These are phyloP conservation scores for Urophycis tenuis DNA, from an alignment of 2,797 vertebrate genomes.

Conservation along the genomic window DNA sequence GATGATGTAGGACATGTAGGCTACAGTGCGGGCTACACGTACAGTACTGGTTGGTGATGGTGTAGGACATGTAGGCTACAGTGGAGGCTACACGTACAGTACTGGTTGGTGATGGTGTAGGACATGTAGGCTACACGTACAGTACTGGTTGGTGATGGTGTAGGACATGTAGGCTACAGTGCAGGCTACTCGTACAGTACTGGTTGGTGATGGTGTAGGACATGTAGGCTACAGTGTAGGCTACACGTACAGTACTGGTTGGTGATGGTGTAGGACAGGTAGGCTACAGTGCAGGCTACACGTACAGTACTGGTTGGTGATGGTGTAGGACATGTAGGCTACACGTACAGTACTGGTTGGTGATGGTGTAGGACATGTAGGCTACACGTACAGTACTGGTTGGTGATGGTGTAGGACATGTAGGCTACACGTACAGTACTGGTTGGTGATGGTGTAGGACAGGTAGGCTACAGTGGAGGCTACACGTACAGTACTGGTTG, in stretches of 20 bases:
- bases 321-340: neutral
- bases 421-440: slow-evolving; percentile 24
- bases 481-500: slow-evolving; percentile 16
- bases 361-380: too few relatives aligned
- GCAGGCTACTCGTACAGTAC: slow-evolving; percentile 16
- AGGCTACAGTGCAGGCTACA: neutral
- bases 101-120: neutral
- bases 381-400: slow-evolving; percentile 17
- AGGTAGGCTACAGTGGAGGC: too few relatives aligned
- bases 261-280: neutral
- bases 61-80: slow-evolving; percentile 62
- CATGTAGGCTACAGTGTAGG: neutral
- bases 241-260: slow-evolving; percentile 26
- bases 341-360: slow-evolving; percentile 13
- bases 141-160: neutral
- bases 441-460: neutral
- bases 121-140: slow-evolving; percentile 17
- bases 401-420: too few relatives aligned
- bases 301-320: slow-evolving; percentile 5
- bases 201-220: neutral
- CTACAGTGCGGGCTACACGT: too few relatives aligned
- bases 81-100: slow-evolving; percentile 16
- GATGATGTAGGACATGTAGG: slow-evolving; percentile 63
- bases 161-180: neutral
- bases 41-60: slow-evolving; percentile 60